Conservation (phyloP, 2,113 vertebrate genomes). For the Gymnogyps californianus region DNA sequence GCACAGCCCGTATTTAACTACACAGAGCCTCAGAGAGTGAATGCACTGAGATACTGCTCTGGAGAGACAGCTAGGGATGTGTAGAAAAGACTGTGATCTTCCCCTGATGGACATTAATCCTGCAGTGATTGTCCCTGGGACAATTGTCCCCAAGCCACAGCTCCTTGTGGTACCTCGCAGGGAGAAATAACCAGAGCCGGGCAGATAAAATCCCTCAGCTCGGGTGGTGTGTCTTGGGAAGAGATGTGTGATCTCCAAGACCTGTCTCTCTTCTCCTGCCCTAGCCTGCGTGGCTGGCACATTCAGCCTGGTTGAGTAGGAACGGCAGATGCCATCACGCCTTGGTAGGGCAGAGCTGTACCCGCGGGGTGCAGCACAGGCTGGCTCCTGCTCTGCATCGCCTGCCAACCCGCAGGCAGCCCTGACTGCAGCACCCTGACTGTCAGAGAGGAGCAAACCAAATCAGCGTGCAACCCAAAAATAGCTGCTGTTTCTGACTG, state of each 20-base stretch:
- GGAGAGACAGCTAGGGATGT: fast-evolving
- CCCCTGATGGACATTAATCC: neutral
- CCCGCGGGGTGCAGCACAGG: fast-evolving
- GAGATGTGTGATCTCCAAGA: neutral
- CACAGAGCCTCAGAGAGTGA: neutral
- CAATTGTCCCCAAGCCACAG: neutral
- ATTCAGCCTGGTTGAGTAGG: neutral
- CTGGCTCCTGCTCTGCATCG: neutral
- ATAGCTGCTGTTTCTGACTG: neutral
- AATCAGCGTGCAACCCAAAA: neutral
- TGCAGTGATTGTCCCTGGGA: neutral
- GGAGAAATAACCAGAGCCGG: neutral
- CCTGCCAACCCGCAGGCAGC: neutral
- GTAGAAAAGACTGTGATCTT: neutral
- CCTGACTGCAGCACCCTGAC: too few species aligned
- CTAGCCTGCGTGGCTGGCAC: neutral
- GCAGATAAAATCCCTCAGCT: neutral
- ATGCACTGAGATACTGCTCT: neutral
- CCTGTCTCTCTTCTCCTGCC: neutral
- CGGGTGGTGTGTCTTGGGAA: neutral
- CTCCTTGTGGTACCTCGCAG: neutral
- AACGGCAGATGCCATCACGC: fast-evolving
- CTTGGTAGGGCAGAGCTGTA: neutral
- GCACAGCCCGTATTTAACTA: neutral
- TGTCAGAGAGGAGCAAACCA: neutral